Evolutionary conservation across 2,113 vertebrate genomes (phyloP).

Genomic region (Odocoileus virginianus): DNA sequence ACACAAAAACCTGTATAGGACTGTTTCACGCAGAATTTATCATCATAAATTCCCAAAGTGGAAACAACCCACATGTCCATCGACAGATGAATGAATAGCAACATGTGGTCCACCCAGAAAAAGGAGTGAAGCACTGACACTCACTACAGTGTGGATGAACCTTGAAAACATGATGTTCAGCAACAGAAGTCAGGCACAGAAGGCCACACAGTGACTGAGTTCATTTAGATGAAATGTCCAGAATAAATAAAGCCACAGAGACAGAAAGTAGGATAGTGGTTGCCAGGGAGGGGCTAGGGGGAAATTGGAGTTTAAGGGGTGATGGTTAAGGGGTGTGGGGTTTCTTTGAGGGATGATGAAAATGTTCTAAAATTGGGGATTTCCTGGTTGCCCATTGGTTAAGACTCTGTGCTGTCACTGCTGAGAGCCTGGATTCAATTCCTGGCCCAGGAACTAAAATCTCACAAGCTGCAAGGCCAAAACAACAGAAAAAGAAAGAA

Average conservation of each 20-base stretch:
- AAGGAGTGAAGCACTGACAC: rapidly evolving
- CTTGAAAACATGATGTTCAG: neutral
- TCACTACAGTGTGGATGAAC: rapidly evolving
- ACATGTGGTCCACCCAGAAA: neutral
- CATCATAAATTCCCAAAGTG: too few species aligned
- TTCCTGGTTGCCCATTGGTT: neutral
- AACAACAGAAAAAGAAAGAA: neutral
- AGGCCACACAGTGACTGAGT: rapidly evolving
- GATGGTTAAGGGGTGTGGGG: too few species aligned
- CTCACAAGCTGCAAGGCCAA: neutral
- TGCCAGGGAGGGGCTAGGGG: neutral
- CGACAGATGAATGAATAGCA: rapidly evolving
- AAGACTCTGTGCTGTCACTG: neutral
- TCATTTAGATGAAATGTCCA: neutral
- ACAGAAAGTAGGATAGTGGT: neutral
- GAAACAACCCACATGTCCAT: neutral
- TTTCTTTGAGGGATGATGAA: neutral
- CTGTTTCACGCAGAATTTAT: neutral
- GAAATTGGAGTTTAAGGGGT: too few species aligned
- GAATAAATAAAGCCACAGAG: neutral
- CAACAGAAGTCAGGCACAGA: neutral
- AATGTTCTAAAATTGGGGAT: neutral
- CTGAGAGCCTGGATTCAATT: neutral
- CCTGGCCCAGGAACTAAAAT: neutral
- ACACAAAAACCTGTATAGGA: neutral